Evolutionary conservation across 1,140 invertebrate species (phyloP), one percentile per base, ranked within the genome.

Genomic region (Steinernema khuongi): DNA sequence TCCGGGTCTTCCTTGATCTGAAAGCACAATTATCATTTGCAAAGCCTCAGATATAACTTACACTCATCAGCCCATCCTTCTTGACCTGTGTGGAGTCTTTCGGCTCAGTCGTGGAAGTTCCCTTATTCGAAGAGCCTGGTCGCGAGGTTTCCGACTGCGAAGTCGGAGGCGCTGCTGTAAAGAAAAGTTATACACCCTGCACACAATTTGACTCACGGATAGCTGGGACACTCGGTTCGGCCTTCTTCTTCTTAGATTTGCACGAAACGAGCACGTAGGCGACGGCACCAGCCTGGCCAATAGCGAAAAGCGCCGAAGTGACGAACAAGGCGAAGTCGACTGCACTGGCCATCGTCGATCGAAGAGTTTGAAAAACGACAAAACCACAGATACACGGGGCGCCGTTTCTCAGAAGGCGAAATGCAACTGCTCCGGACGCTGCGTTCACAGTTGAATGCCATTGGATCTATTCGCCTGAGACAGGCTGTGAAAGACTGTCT

Each of bases 311-410:
- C 50, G 50, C 50, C 7, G 50, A 41, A 41, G 36, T n/a, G 7
- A n/a, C n/a, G 36, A 41, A 4, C 50, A 22, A 14, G 14, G 11
- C 14, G 50, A 60, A 60, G 50, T 60, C 50, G 50, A 60, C 4
- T 60, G 4, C 50, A 22, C 4, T 17, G 50, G 11, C 26, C 50
- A 60, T 60, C 50, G 50, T 60, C 22, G 50, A 26, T 60, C 50
- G 50, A 60, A 60, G n/a, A 60, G 26, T 60, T 60, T 60, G 50
- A 60, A 60, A 60, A 60, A 60, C 50, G 50, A 60, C 50, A 60
- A 60, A 60, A 60, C 11, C 50, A 26, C 22, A 14, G 50, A 11
- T 26, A 4, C 50, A 22, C 50, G 19, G 50, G 4, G 7, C 4
- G 11, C 26, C 22, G 50, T 11, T 4, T 26, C 22, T 60, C 50